phyloP scores from a whole-genome alignment of 2,888 invertebrate species.

The Antheraea yamamai region DNA sequence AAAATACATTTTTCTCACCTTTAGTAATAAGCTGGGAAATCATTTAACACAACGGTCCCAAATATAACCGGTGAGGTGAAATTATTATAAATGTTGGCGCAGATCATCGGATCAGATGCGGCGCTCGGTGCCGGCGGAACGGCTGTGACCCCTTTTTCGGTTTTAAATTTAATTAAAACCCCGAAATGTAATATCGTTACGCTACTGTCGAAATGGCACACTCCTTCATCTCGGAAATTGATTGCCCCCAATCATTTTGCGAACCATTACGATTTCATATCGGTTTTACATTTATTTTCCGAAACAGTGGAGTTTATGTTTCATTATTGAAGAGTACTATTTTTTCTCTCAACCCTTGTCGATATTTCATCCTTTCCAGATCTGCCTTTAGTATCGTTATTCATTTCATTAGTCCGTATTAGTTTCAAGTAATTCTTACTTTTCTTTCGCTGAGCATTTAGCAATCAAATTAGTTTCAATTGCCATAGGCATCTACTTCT shows the following conservation, averaged over 20 bases:
- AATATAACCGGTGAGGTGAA: constrained; percentile 14
- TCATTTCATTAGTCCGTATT: not conserved
- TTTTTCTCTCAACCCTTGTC: not conserved
- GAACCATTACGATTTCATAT: constrained; percentile 31
- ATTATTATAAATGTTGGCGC: constrained; percentile 35
- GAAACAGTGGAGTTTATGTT: not conserved
- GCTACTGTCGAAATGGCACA: constrained; percentile 26
- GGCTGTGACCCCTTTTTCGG: constrained; percentile 36
- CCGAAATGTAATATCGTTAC: constrained; percentile 49
- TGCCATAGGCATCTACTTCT: too few species aligned
- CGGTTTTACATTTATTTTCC: constrained; percentile 19
- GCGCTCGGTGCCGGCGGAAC: constrained; percentile 28
- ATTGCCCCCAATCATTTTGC: constrained; percentile 31
- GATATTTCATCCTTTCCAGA: not conserved
- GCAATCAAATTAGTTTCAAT: too few species aligned
- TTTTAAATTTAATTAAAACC: constrained; percentile 57
- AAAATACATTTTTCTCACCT: not conserved
- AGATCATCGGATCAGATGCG: constrained; percentile 42
- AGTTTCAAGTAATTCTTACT: not conserved
- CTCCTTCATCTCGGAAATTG: constrained; percentile 29
- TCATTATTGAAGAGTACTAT: not conserved
- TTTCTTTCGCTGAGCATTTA: not conserved
- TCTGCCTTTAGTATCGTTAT: not conserved
- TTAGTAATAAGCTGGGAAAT: constrained; percentile 5
- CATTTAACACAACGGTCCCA: constrained; percentile 6